Conservation (phyloP, 2,888 invertebrate genomes). For the Oscheius sp. region DNA sequence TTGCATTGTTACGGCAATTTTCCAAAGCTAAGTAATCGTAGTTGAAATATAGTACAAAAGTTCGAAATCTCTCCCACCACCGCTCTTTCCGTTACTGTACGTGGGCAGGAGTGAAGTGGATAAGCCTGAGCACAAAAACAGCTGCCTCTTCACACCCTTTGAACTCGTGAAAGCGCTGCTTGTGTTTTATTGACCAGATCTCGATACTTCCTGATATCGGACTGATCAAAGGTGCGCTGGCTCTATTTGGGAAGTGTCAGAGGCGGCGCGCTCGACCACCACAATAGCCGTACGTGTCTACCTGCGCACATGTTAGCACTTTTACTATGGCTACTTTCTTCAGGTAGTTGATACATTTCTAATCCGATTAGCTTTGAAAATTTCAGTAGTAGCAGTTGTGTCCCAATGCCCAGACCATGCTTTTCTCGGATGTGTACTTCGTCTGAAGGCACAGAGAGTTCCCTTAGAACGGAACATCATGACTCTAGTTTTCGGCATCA, state of each 20-base stretch:
- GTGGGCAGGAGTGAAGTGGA: no score
- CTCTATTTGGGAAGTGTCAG: constrained; percentile 35
- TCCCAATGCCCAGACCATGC: constrained; percentile 63
- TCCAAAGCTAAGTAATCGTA: no score
- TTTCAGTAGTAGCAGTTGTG: constrained; percentile 27
- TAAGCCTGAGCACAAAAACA: not conserved
- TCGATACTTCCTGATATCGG: constrained; percentile 38
- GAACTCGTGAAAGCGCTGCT: constrained; percentile 15
- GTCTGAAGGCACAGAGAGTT: constrained; percentile 65
- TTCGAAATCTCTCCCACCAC: no score
- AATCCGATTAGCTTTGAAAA: not conserved
- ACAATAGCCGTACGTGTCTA: constrained; percentile 34
- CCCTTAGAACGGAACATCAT: constrained; percentile 71
- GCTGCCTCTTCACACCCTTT: not conserved
- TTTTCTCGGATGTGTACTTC: constrained; percentile 68
- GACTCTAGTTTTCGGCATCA: constrained; percentile 66
- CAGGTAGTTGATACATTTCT: constrained; percentile 11
- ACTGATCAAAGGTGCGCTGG: constrained; percentile 30
- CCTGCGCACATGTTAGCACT: constrained; percentile 36
- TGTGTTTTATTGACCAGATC: constrained; percentile 25
- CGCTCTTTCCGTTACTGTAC: no score
- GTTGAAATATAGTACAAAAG: no score
- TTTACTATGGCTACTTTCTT: constrained; percentile 33
- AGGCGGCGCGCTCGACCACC: constrained; percentile 24
- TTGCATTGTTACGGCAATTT: no score